These are phyloP conservation scores for Eretmochelys imbricata DNA, from an alignment of 2,113 vertebrate species.

Conservation along the genomic window DNA sequence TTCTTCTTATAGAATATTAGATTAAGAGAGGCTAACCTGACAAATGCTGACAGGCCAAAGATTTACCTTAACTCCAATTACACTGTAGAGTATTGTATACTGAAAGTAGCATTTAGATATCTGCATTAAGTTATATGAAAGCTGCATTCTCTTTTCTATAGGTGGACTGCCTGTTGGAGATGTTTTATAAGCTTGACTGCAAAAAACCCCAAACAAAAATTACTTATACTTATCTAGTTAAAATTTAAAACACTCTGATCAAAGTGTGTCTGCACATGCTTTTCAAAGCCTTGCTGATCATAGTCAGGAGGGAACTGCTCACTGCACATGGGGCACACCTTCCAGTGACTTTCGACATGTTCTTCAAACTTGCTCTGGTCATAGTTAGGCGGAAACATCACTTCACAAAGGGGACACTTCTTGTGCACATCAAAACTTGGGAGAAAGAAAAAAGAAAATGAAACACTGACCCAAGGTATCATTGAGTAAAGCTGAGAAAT, in stretches of 20 bases:
- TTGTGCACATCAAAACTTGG: conserved; percentile 91
- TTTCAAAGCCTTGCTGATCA: conserved; percentile 94
- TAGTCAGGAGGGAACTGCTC: conserved; percentile 97
- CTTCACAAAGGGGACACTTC: conserved; percentile 94
- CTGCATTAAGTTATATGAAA: background rate
- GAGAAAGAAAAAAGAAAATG: background rate
- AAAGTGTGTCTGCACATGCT: conserved; percentile 96
- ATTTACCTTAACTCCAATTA: conserved; percentile 22
- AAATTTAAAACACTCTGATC: conserved; percentile 90
- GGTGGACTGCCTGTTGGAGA: conserved; percentile 19
- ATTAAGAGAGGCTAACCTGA: conserved; percentile 55
- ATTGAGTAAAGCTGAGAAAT: accelerated
- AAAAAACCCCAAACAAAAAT: conserved; percentile 39
- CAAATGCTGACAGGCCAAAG: conserved; percentile 49
- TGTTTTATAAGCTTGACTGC: conserved; percentile 44
- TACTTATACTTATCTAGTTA: conserved; percentile 74
- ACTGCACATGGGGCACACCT: conserved; percentile 97
- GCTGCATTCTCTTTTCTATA: background rate
- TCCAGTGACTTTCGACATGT: conserved; percentile 99
- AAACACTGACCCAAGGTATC: background rate
- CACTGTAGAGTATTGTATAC: conserved; percentile 26
- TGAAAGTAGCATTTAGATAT: conserved; percentile 37
- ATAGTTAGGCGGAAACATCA: conserved; percentile 98
- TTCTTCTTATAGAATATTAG: conserved; percentile 51
- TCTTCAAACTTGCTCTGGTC: conserved; percentile 98